phyloP scores from a whole-genome alignment of 2,797 vertebrate species.

The Botia almorhae region DNA sequence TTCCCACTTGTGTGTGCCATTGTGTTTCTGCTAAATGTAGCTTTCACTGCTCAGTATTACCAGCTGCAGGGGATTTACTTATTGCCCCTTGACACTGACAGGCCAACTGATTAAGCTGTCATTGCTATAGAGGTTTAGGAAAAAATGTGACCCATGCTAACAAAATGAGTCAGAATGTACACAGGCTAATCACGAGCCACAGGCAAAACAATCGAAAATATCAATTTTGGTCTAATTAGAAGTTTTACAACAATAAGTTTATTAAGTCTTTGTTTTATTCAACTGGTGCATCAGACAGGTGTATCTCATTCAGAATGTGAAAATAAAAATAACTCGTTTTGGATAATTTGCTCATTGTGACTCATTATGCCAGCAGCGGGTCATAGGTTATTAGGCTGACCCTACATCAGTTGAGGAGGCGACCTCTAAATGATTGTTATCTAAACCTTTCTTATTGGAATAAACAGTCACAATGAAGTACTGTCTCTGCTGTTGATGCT shows the following conservation, averaged over 20 bases:
- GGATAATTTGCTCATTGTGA: too few relatives aligned
- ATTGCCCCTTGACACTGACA: neutral
- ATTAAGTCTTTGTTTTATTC: too few relatives aligned
- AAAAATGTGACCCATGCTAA: neutral
- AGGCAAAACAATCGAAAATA: too few relatives aligned
- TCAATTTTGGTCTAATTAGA: too few relatives aligned
- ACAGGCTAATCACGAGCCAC: too few relatives aligned
- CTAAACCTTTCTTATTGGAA: slow-evolving; percentile 10
- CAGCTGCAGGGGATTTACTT: slow-evolving; percentile 11
- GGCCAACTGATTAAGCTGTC: neutral
- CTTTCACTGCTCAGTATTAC: slow-evolving; percentile 21
- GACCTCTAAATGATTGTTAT: neutral
- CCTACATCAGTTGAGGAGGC: neutral
- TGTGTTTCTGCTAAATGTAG: slow-evolving; percentile 1
- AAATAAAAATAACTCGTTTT: too few relatives aligned
- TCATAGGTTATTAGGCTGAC: neutral
- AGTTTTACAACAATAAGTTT: too few relatives aligned
- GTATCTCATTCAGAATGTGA: too few relatives aligned
- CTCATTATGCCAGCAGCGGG: too few relatives aligned
- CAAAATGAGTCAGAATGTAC: too few relatives aligned
- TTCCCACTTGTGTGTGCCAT: neutral
- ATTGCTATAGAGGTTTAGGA: neutral
- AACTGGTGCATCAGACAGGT: too few relatives aligned
- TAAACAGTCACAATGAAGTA: slow-evolving; percentile 30
- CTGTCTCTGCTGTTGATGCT: slow-evolving; percentile 19